Conservation (phyloP, 2,797 vertebrate species). For the Chaunax sp. region DNA sequence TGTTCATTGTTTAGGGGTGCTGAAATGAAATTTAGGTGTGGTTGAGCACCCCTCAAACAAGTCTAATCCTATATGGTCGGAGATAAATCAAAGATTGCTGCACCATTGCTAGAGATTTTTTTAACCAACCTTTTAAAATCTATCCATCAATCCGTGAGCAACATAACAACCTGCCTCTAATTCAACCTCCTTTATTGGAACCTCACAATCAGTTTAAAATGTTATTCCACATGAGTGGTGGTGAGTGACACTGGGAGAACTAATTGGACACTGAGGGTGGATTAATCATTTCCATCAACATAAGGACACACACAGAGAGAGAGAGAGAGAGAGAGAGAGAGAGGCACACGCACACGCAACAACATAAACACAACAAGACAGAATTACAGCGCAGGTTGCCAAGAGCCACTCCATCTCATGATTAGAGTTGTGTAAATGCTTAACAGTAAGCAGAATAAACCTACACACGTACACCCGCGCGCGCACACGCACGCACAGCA, state of each 20-base stretch:
- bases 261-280: conserved; percentile 8
- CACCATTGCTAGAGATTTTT: too few relatives aligned
- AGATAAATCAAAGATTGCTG: too few relatives aligned
- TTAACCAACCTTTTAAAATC: not conserved
- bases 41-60: too few relatives aligned
- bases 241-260: conserved; percentile 2
- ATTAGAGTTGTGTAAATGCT: conserved; percentile 36
- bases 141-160: not conserved
- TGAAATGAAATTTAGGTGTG: too few relatives aligned
- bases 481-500: conserved; percentile 3
- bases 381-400: conserved; percentile 37
- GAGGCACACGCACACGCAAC: not conserved
- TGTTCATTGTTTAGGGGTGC: too few relatives aligned
- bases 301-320: not conserved
- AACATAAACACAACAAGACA: conserved; percentile 15
- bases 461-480: not conserved
- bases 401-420: conserved; percentile 28
- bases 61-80: too few relatives aligned
- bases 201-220: conserved; percentile 26
- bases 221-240: not conserved
- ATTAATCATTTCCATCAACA: conserved; percentile 12
- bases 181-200: not conserved
- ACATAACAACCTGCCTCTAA: not conserved
- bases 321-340: too few relatives aligned
- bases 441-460: conserved; percentile 13